phyloP scores from a whole-genome alignment of 2,888 invertebrate genomes.

The Amblyteles armatorius region DNA sequence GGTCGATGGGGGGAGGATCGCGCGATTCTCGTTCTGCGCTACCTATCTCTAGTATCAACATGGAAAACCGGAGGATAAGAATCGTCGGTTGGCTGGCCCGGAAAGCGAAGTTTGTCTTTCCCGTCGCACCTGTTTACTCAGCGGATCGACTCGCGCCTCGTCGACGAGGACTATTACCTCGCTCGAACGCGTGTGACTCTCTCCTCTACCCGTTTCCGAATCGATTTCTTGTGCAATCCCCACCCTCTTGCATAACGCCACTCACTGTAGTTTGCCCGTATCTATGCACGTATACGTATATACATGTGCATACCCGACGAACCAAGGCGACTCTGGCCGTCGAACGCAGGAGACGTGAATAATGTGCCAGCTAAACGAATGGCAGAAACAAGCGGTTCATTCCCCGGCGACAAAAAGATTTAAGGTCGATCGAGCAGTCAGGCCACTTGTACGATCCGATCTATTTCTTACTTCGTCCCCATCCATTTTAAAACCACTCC shows the following conservation, averaged over 20 bases:
- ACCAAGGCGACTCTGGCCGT: slow-evolving; percentile 18
- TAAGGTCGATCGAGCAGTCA: not conserved
- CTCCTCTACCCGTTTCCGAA: slow-evolving; percentile 40
- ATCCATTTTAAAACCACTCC: not conserved
- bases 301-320: slow-evolving; percentile 8
- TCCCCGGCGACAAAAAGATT: not conserved
- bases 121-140: slow-evolving; percentile 56
- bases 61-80: slow-evolving; percentile 46
- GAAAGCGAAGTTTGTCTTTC: slow-evolving; percentile 54
- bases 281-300: slow-evolving; percentile 16
- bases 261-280: slow-evolving; percentile 20
- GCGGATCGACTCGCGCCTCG: slow-evolving; percentile 49
- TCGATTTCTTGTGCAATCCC: slow-evolving; percentile 58
- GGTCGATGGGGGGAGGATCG: not conserved
- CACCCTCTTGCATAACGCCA: slow-evolving; percentile 17
- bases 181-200: slow-evolving; percentile 49
- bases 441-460: slow-evolving; percentile 4
- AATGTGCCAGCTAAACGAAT: slow-evolving; percentile 35
- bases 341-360: slow-evolving; percentile 50
- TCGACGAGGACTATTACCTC: slow-evolving; percentile 50
- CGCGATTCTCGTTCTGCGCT: slow-evolving; percentile 20
- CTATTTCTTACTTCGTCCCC: not conserved
- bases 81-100: slow-evolving; percentile 38
- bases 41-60: slow-evolving; percentile 25
- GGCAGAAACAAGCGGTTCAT: slow-evolving; percentile 26